A percentile compares a stretch with the other conserved stretches of the same genome.
These are phyloP conservation scores for Tinea semifulvella DNA, from an alignment of 2,888 invertebrate genomes.

Conservation along the genomic window DNA sequence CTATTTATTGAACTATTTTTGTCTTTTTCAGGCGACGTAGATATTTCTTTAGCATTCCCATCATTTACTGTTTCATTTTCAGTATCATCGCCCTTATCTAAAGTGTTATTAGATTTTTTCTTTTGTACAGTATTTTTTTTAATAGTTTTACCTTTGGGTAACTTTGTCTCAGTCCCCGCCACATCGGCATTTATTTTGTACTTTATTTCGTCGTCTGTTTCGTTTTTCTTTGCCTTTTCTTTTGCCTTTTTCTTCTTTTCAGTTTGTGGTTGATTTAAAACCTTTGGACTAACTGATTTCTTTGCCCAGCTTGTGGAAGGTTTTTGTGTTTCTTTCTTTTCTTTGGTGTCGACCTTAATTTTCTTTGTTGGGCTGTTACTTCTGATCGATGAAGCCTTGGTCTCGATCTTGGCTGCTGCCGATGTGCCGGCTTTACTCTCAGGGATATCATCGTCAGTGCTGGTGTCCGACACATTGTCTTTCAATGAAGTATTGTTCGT, in stretches of 20 bases:
- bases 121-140: conserved; percentile 28
- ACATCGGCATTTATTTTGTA: conserved; percentile 51
- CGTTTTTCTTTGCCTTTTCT: conserved; percentile 8
- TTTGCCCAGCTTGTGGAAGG: conserved; percentile 22
- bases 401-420: conserved; percentile 31
- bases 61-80: conserved; percentile 12
- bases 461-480: conserved; percentile 29
- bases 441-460: conserved; percentile 13
- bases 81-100: not conserved
- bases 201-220: conserved; percentile 37
- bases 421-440: conserved; percentile 33
- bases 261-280: conserved; percentile 13
- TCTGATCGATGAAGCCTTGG: conserved; percentile 31
- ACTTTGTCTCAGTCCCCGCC: conserved; percentile 36
- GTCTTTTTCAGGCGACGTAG: not conserved
- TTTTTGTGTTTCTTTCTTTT: conserved; percentile 48
- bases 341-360: conserved; percentile 41
- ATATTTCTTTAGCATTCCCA: not conserved
- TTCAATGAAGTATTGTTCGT: conserved; percentile 37
- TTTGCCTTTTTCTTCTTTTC: conserved; percentile 17
- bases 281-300: conserved; percentile 27
- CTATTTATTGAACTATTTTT: not conserved
- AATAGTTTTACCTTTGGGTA: conserved; percentile 37
- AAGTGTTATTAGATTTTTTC: not conserved
- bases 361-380: conserved; percentile 44